Evolutionary conservation across 2,113 vertebrate species (phyloP).

Genomic region (Notothenia rossii): DNA sequence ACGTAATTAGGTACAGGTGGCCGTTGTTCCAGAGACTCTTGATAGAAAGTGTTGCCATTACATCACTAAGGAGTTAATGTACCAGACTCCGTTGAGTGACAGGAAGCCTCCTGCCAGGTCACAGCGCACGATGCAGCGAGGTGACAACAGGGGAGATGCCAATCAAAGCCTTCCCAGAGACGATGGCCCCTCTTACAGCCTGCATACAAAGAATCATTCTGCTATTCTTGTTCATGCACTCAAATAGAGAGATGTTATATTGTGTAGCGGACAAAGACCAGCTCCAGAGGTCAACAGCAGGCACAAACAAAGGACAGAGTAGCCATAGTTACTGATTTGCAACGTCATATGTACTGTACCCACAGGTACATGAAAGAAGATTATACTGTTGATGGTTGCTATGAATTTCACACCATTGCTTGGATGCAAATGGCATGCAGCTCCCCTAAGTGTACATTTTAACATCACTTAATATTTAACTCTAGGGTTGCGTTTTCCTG

Average conservation of each 20-base stretch:
- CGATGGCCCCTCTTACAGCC: not conserved
- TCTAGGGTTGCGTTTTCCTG: too few relatives aligned
- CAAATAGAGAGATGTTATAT: not conserved
- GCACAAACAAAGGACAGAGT: constrained; percentile 42
- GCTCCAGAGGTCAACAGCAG: constrained; percentile 50
- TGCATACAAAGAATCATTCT: constrained; percentile 10
- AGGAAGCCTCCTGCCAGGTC: constrained; percentile 56
- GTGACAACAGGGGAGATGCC: constrained; percentile 27
- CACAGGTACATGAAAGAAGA: constrained; percentile 19
- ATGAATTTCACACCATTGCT: constrained; percentile 18
- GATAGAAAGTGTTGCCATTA: constrained; percentile 19
- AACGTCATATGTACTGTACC: constrained; percentile 23
- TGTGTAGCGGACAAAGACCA: constrained; percentile 21
- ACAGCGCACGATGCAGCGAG: constrained; percentile 13
- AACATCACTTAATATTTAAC: not conserved
- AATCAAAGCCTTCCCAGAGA: constrained; percentile 50
- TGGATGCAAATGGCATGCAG: constrained; percentile 24
- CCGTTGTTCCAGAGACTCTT: constrained; percentile 37
- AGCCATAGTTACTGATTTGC: constrained; percentile 57
- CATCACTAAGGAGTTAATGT: constrained; percentile 1
- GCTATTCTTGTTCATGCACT: constrained; percentile 14
- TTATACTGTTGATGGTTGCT: constrained; percentile 25
- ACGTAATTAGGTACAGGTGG: constrained; percentile 54
- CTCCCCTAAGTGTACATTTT: not conserved
- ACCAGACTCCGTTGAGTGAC: constrained; percentile 44